Conservation (phyloP, 2,113 vertebrate species). For the Lota lota region DNA sequence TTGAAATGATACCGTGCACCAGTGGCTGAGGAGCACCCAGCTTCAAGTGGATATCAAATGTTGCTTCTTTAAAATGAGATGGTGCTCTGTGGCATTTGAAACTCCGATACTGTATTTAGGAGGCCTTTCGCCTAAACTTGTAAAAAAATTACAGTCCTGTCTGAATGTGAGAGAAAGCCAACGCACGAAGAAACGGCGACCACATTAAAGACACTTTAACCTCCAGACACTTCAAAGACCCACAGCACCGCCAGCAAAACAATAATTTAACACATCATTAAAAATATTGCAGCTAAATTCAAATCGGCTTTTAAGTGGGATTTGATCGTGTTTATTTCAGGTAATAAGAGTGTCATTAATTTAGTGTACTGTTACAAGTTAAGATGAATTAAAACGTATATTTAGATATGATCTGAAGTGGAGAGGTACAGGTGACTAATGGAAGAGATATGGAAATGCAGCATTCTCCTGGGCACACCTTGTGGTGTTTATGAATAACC, state of each 20-base stretch:
- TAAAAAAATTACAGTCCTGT: conserved; percentile 75
- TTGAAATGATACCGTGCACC: conserved; percentile 70
- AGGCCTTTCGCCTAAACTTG: conserved; percentile 77
- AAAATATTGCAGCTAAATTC: conserved; percentile 71
- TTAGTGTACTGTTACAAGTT: neutral
- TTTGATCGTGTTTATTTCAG: conserved; percentile 52
- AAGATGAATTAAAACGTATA: conserved; percentile 10
- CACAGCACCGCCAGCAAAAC: conserved; percentile 59
- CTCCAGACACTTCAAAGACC: conserved; percentile 73
- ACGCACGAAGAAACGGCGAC: conserved; percentile 65
- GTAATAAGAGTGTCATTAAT: conserved; percentile 55
- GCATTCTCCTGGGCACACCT: too few species aligned
- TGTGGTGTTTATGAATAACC: too few species aligned
- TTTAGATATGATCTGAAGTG: neutral
- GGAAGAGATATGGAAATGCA: too few species aligned
- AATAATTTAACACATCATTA: conserved; percentile 74
- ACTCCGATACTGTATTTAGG: conserved; percentile 79
- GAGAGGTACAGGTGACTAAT: too few species aligned
- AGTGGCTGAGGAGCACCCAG: conserved; percentile 30
- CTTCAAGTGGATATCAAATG: conserved; percentile 59
- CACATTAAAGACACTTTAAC: conserved; percentile 79
- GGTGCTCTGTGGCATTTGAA: conserved; percentile 67
- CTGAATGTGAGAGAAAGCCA: conserved; percentile 65
- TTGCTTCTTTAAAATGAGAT: conserved; percentile 64
- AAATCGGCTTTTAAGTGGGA: conserved; percentile 55